Conservation (phyloP, 2,797 vertebrate genomes). For the Gastrophryne carolinensis region DNA sequence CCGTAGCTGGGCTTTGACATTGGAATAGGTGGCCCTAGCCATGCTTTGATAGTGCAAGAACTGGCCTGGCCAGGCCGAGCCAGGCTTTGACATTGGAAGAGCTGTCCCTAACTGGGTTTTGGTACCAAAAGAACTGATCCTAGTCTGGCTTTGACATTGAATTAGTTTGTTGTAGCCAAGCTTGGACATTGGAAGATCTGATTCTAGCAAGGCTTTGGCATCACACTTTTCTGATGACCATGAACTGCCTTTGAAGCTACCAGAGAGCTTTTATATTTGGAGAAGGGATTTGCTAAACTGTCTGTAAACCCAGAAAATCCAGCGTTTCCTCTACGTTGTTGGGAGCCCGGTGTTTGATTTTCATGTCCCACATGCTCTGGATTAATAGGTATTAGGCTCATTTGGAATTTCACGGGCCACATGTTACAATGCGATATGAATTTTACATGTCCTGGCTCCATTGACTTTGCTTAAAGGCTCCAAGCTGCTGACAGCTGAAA, state of each 20-base stretch:
- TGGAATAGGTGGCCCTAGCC: too few relatives aligned
- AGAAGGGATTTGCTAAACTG: constrained; percentile 1
- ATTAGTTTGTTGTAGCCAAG: too few relatives aligned
- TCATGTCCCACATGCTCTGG: neutral
- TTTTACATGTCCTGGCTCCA: neutral
- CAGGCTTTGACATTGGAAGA: too few relatives aligned
- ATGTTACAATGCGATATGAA: constrained; percentile 10
- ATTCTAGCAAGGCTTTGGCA: too few relatives aligned
- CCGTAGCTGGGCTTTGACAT: too few relatives aligned
- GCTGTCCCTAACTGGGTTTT: too few relatives aligned
- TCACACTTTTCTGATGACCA: neutral
- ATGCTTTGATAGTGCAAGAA: too few relatives aligned
- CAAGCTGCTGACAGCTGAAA: constrained; percentile 15
- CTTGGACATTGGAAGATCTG: neutral
- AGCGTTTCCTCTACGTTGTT: neutral
- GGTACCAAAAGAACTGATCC: too few relatives aligned
- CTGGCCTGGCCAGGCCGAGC: too few relatives aligned
- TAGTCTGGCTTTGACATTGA: too few relatives aligned
- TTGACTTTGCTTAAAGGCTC: too few relatives aligned
- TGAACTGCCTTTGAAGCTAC: neutral
- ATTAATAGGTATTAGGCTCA: constrained; percentile 21
- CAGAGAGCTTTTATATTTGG: neutral
- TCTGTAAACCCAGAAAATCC: neutral
- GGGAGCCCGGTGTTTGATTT: neutral
- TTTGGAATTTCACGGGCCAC: constrained; percentile 13